These are phyloP conservation scores for Oeneis ivallda DNA, from an alignment of 2,888 invertebrate genomes.

Conservation along the genomic window DNA sequence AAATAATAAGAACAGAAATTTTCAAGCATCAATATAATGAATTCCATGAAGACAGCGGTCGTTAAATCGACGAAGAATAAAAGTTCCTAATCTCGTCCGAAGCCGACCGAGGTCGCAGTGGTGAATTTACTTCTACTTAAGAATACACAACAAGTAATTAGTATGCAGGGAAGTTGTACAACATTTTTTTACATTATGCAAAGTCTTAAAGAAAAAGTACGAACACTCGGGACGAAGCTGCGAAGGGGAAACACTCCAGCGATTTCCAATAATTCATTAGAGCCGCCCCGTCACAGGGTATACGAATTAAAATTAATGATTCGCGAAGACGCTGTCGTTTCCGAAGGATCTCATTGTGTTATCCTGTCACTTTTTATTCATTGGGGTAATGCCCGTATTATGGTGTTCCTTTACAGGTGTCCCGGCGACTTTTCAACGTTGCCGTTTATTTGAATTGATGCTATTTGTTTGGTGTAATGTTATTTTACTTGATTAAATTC, in stretches of 20 bases:
- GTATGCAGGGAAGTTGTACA: conserved; percentile 74
- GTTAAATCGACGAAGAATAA: conserved; percentile 73
- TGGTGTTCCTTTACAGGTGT: conserved; percentile 68
- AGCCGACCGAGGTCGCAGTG: conserved; percentile 63
- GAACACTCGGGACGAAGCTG: conserved; percentile 58
- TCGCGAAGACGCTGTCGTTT: conserved; percentile 70
- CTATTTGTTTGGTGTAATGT: conserved; percentile 15
- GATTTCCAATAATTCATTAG: conserved; percentile 81
- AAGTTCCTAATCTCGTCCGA: conserved; percentile 76
- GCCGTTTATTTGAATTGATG: conserved; percentile 40
- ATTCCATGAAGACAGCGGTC: conserved; percentile 34
- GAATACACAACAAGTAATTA: conserved; percentile 78
- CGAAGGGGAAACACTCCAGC: conserved; percentile 61
- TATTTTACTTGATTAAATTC: background rate
- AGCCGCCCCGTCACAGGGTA: conserved; percentile 71
- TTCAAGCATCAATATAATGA: conserved; percentile 29
- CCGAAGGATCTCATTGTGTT: conserved; percentile 68
- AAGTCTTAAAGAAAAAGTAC: conserved; percentile 75
- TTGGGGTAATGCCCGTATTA: conserved; percentile 61
- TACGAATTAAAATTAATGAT: conserved; percentile 82
- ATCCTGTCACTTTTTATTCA: conserved; percentile 75
- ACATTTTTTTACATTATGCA: conserved; percentile 81
- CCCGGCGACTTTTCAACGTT: conserved; percentile 56
- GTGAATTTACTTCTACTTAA: conserved; percentile 66
- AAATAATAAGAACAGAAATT: conserved; percentile 23